Evolutionary conservation across 2,113 vertebrate genomes (phyloP), one percentile per base, ranked within the genome.

Genomic region (Rhinichthys klamathensis): DNA sequence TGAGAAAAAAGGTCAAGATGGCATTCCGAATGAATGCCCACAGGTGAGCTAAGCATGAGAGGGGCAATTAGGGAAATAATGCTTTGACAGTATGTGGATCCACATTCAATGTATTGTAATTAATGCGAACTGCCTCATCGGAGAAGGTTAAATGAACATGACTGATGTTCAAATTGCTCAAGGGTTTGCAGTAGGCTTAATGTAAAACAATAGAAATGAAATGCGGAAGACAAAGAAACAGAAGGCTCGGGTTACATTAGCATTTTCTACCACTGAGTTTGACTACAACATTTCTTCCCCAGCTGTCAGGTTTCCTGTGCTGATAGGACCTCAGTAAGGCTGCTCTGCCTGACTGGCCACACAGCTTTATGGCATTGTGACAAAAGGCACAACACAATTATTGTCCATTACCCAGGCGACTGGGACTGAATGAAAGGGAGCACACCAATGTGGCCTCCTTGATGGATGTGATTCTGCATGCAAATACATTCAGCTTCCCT

Each of bases 361-460:
- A 87, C 83, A 86, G 54, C 27, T 73, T 58, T 81, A 70, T 74
- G 58, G 49, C 80, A 70, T 80, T 78, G 30, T 25, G 49, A 89
- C 85, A 87, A 84, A 78, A 84, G 86, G 58, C 84, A 84, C 86
- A 54, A 78, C 82, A 85, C 73, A 75, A 86, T 82, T 86, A 80
- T 84, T 63, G 61, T 75, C 84, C 82, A 86, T 89, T 88, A 89
- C 73, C 75, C 72, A 84, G 77, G 79, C 67, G 44, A 84, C 72
- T 79, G 54, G 56, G 73, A 67, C 85, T 70, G 76, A 85, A 74
- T 74, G 74, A 85, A 67, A 87, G 73, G 72, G 76, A 82, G 61
- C 58, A 18, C 76, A 61, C 80, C 82, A 58, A 51, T 58, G 74
- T 44, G 56, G n/a, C 60, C 69, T 30, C 63, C 69, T 75, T 76